phyloP scores from a whole-genome alignment of 2,797 vertebrate species.

The Cheirogaleus major region DNA sequence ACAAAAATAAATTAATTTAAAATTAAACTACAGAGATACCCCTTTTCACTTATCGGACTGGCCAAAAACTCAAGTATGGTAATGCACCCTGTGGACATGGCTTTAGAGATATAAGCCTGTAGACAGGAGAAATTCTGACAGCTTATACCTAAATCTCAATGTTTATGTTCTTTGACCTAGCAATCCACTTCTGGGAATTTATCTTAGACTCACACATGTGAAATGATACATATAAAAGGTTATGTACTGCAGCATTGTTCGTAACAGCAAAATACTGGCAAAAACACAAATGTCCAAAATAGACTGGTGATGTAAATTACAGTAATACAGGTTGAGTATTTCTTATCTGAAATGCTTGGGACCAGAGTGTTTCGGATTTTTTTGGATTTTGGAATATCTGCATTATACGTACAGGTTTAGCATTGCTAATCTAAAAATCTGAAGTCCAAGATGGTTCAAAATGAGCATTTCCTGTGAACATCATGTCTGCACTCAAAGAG shows the following conservation, averaged over 20 bases:
- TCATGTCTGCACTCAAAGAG: neutral
- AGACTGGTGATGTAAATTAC: neutral
- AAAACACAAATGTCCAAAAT: neutral
- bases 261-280: neutral
- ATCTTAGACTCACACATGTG: too few relatives aligned
- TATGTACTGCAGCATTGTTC: neutral
- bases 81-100: neutral
- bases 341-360: neutral
- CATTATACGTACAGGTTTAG: neutral
- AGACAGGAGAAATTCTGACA: neutral
- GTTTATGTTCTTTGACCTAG: neutral
- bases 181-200: neutral
- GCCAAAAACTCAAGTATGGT: neutral
- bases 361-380: neutral
- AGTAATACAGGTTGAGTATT: neutral
- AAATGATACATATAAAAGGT: neutral
- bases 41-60: neutral
- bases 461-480: neutral
- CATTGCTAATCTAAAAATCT: neutral
- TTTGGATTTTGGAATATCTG: neutral
- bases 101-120: too few relatives aligned
- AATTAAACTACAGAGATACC: neutral
- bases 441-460: neutral
- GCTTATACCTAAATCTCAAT: neutral
- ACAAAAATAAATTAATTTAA: neutral